A percentile compares a stretch with the other conserved stretches of the same genome.
Conservation (phyloP, 2,888 invertebrate genomes). For the Pelosia muscerda region DNA sequence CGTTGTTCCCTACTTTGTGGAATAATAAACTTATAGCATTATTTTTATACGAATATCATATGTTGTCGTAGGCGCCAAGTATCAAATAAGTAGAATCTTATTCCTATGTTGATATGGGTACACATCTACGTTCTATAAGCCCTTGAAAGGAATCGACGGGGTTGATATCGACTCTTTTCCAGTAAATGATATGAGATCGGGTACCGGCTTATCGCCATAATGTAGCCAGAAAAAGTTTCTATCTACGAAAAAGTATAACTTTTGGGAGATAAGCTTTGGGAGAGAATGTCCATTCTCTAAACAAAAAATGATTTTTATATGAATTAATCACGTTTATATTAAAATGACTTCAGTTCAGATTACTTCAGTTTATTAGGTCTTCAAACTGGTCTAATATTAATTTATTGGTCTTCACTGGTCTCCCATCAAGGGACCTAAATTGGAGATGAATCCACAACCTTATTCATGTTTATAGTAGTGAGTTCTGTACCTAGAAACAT, state of each 20-base stretch:
- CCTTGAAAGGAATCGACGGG: conserved; percentile 14
- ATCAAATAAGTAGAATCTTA: background rate
- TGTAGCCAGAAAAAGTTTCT: conserved; percentile 9
- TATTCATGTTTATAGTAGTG: too few relatives aligned
- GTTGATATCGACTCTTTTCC: conserved; percentile 14
- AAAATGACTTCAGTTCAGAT: too few relatives aligned
- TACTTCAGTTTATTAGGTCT: background rate
- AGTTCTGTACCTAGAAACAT: too few relatives aligned
- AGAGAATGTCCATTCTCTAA: background rate
- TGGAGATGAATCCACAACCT: too few relatives aligned
- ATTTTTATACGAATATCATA: background rate
- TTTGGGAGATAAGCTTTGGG: background rate
- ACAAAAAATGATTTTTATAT: background rate
- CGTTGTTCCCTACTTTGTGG: background rate
- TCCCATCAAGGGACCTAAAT: too few relatives aligned
- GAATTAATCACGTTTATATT: background rate
- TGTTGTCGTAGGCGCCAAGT: background rate
- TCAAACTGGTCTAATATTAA: too few relatives aligned
- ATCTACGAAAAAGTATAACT: conserved; percentile 1
- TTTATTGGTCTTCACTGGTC: too few relatives aligned
- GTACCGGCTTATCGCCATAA: conserved; percentile 16
- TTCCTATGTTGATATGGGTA: background rate
- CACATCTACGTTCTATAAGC: conserved; percentile 3
- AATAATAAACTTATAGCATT: background rate
- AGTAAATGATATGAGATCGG: conserved; percentile 15